A percentile compares a stretch with the other conserved stretches of the same genome.
Evolutionary conservation across 2,113 vertebrate genomes (phyloP).

Genomic region (Tetrao urogallus): DNA sequence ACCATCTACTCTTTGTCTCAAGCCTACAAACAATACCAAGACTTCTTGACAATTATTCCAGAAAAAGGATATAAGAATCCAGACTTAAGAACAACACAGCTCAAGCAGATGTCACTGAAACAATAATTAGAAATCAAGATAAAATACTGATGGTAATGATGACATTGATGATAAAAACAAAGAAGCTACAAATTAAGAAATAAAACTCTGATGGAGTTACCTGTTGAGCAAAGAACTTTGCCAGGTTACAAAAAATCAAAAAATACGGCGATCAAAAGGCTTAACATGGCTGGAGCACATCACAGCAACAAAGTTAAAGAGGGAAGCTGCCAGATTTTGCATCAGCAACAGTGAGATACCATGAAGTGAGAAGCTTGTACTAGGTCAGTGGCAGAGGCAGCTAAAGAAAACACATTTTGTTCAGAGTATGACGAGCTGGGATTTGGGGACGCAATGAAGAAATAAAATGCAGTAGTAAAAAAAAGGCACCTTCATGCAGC

Average conservation of each 20-base stretch:
- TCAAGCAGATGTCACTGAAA: not conserved
- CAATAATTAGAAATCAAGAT: not conserved
- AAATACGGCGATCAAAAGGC: not conserved
- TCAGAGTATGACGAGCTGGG: not conserved
- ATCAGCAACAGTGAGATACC: not conserved
- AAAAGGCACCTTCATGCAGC: not conserved
- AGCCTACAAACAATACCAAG: not conserved
- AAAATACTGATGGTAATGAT: not conserved
- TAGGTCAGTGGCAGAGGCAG: not conserved
- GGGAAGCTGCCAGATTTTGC: not conserved
- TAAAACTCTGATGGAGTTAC: not conserved
- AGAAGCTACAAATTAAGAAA: not conserved
- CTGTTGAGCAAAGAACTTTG: not conserved
- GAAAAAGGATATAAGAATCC: not conserved
- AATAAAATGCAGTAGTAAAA: not conserved
- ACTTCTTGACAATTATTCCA: not conserved
- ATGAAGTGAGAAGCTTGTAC: not conserved
- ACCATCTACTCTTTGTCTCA: not conserved
- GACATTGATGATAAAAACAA: not conserved
- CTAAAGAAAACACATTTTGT: not conserved
- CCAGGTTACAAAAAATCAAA: not conserved
- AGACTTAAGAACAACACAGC: not conserved
- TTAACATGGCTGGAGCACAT: not conserved
- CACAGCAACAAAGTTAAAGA: not conserved
- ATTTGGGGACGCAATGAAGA: not conserved